These are phyloP conservation scores for Caprella mutica DNA, from an alignment of 2,888 invertebrate genomes.

Conservation along the genomic window DNA sequence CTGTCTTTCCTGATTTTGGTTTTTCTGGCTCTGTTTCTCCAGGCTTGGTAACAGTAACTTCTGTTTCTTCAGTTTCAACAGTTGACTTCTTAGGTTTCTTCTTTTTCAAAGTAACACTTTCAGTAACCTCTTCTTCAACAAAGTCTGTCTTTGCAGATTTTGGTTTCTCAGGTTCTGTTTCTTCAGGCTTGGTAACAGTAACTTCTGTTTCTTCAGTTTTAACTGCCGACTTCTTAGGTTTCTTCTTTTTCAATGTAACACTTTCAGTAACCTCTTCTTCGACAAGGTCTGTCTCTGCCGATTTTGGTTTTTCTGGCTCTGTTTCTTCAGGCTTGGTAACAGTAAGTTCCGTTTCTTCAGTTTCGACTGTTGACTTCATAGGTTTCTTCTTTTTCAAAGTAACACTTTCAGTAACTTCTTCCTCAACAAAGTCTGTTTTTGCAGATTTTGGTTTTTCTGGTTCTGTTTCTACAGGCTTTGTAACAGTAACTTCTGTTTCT, in stretches of 20 bases:
- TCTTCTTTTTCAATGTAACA: constrained; percentile 35
- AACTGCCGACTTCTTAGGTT: constrained; percentile 38
- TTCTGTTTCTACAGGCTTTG: constrained; percentile 54
- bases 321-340: constrained; percentile 33
- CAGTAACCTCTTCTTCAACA: no score
- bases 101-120: constrained; percentile 36
- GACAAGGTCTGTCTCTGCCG: constrained; percentile 38
- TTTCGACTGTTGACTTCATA: no score
- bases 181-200: no score
- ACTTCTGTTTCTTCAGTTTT: no score
- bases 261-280: constrained; percentile 42
- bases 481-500: constrained; percentile 53
- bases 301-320: constrained; percentile 8
- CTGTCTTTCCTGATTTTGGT: constrained; percentile 48
- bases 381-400: no score
- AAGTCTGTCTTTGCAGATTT: no score
- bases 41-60: no score
- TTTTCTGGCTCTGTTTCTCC: constrained; percentile 63
- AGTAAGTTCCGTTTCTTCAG: constrained; percentile 35
- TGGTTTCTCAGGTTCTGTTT: no score
- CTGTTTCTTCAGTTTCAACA: constrained; percentile 50
- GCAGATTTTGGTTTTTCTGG: constrained; percentile 47
- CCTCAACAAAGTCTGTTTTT: background rate
- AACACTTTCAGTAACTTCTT: constrained; percentile 1
- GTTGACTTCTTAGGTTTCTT: constrained; percentile 13